phyloP scores from a whole-genome alignment of 2,797 vertebrate species.

The Paguma larvata region DNA sequence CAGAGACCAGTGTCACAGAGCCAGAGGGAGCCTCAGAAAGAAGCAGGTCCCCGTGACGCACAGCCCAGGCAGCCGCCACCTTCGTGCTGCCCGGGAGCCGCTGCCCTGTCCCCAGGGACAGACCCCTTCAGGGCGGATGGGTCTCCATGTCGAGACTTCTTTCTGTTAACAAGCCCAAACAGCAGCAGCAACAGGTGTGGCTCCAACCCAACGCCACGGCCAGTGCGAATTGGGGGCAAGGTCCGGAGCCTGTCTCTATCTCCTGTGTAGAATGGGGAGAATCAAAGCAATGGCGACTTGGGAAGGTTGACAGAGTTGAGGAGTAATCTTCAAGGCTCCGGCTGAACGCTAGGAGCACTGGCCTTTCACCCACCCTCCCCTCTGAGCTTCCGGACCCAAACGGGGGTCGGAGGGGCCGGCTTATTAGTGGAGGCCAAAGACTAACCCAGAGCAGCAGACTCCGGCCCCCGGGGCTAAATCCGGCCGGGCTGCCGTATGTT shows the following conservation, averaged over 20 bases:
- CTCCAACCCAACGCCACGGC: neutral
- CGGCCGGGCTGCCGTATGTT: neutral
- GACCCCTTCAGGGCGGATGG: neutral
- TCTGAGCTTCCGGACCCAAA: neutral
- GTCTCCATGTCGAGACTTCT: neutral
- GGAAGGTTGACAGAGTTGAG: neutral
- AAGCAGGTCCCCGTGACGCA: accelerated
- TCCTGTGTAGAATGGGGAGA: neutral
- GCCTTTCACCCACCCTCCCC: neutral
- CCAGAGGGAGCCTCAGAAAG: neutral
- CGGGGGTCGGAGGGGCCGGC: neutral
- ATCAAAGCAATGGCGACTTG: accelerated
- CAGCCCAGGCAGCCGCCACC: neutral
- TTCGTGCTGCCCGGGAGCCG: too few species aligned
- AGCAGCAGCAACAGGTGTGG: accelerated
- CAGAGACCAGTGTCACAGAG: neutral
- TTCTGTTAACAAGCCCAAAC: neutral
- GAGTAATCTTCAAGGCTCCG: neutral
- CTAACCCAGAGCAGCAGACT: neutral
- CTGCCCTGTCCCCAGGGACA: accelerated
- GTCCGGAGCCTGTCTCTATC: neutral
- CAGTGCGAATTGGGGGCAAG: neutral
- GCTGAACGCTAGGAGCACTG: neutral
- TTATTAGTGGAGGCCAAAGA: neutral
- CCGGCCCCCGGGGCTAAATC: neutral